A percentile compares a stretch with the other conserved stretches of the same genome.
phyloP scores from a whole-genome alignment of 2,888 invertebrate species.

The Synergus japonicus region DNA sequence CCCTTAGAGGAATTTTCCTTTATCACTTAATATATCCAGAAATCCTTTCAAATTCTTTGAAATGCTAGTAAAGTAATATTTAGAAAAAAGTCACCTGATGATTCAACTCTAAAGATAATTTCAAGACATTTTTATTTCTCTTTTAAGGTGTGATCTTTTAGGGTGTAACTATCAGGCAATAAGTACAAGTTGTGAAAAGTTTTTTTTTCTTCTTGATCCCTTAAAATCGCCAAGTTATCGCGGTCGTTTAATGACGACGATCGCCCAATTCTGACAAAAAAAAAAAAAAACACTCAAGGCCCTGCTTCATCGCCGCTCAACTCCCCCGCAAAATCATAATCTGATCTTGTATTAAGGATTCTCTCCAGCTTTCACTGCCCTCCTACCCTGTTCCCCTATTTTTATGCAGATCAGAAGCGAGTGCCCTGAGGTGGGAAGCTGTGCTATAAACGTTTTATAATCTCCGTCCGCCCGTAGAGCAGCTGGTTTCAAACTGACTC shows the following conservation, averaged over 20 bases:
- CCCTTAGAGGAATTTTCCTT: no score
- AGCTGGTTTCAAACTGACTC: slow-evolving; percentile 65
- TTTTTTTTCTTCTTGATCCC: slow-evolving; percentile 18
- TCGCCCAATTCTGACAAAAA: slow-evolving; percentile 55
- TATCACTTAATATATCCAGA: no score
- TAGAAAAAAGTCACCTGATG: not conserved
- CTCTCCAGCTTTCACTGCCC: slow-evolving; percentile 57
- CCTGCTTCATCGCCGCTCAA: slow-evolving; percentile 54
- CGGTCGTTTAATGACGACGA: slow-evolving; percentile 53
- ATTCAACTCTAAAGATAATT: slow-evolving; percentile 2
- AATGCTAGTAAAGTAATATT: not conserved
- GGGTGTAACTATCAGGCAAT: not conserved
- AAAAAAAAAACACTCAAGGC: slow-evolving; percentile 60
- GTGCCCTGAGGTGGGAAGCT: slow-evolving; percentile 74
- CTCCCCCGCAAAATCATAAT: slow-evolving; percentile 75
- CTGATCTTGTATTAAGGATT: slow-evolving; percentile 75
- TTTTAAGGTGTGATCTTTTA: slow-evolving; percentile 12
- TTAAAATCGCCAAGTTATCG: slow-evolving; percentile 52
- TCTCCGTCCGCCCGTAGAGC: slow-evolving; percentile 70
- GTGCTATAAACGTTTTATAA: slow-evolving; percentile 74
- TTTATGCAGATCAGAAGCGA: slow-evolving; percentile 75
- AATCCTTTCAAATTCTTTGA: not conserved
- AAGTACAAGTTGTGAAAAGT: not conserved
- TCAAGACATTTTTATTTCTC: slow-evolving; percentile 1
- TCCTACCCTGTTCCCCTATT: slow-evolving; percentile 66